Percentiles rank a stretch among this genome's conserved stretches.
These are phyloP conservation scores for Acropternis orthonyx DNA, from an alignment of 2,797 vertebrate species.

Conservation along the genomic window DNA sequence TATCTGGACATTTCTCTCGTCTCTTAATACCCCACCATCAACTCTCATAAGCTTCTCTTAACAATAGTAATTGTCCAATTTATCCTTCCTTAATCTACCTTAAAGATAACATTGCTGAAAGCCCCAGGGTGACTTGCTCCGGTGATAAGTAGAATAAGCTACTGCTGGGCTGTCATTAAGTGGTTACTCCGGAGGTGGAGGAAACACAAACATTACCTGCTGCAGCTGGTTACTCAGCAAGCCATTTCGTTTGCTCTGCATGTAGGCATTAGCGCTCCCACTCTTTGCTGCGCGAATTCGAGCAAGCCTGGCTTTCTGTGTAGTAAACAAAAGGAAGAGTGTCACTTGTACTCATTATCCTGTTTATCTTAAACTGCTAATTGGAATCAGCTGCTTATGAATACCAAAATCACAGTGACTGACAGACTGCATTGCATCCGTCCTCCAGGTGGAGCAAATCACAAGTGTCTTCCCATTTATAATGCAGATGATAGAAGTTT, in stretches of 20 bases:
- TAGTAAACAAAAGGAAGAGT: conserved; percentile 49
- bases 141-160: not conserved
- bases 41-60: not conserved
- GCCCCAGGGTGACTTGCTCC: not conserved
- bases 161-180: conserved; percentile 4
- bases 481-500: conserved; percentile 8
- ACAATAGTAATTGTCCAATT: not conserved
- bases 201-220: conserved; percentile 63
- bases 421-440: not conserved
- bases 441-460: conserved; percentile 18
- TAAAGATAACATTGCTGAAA: not conserved
- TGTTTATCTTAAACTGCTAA: conserved; percentile 32
- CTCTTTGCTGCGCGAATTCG: conserved; percentile 93
- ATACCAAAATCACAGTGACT: not conserved
- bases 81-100: not conserved
- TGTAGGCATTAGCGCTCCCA: conserved; percentile 94
- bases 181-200: not conserved
- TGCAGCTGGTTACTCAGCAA: conserved; percentile 88
- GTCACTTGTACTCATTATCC: not conserved
- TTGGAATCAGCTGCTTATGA: conserved; percentile 11
- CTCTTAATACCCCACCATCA: accelerated
- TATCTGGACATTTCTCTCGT: not conserved
- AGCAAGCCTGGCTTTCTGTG: conserved; percentile 95
- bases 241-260: conserved; percentile 98
- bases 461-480: not conserved